These are phyloP conservation scores for Crioceris asparagi DNA, from an alignment of 2,888 invertebrate species.

Conservation along the genomic window DNA sequence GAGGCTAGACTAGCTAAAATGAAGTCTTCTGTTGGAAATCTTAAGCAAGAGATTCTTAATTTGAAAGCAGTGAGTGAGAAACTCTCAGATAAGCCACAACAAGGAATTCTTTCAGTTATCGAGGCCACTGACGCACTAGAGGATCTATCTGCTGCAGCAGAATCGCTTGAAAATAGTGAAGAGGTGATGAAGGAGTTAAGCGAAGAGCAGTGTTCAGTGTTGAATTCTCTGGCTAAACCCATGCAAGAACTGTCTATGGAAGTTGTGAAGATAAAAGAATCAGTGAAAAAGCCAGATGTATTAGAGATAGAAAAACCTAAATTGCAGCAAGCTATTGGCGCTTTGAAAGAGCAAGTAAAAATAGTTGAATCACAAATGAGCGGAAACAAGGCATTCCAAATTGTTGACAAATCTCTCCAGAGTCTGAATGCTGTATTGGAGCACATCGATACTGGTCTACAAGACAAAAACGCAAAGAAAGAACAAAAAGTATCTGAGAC, in stretches of 20 bases:
- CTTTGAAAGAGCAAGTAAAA: not conserved
- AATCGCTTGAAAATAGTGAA: not conserved
- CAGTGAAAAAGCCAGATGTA: slow-evolving; percentile 9
- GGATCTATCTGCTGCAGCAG: slow-evolving; percentile 1
- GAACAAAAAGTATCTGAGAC: not conserved
- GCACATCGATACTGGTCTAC: slow-evolving; percentile 3
- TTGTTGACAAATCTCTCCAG: not conserved
- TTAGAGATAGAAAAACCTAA: slow-evolving; percentile 14
- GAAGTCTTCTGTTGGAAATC: slow-evolving; percentile 6
- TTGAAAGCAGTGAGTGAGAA: slow-evolving; percentile 11
- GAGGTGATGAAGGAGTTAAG: slow-evolving; percentile 3
- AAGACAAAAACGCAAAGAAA: too few relatives aligned
- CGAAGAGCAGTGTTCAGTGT: slow-evolving; percentile 1
- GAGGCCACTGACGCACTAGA: slow-evolving; percentile 13
- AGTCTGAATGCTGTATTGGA: not conserved
- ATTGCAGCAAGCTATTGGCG: slow-evolving; percentile 6
- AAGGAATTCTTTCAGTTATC: slow-evolving; percentile 19
- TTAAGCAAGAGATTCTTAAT: slow-evolving; percentile 12
- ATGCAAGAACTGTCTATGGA: slow-evolving; percentile 12
- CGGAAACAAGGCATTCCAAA: slow-evolving; percentile 2
- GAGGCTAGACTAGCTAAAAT: too few relatives aligned
- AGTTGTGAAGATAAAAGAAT: slow-evolving; percentile 5
- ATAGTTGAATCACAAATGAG: not conserved
- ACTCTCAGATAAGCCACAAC: slow-evolving; percentile 14
- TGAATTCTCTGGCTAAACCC: slow-evolving; percentile 7